These are phyloP conservation scores for Danaus melanippus DNA, from an alignment of 1,140 invertebrate species.

Conservation along the genomic window DNA sequence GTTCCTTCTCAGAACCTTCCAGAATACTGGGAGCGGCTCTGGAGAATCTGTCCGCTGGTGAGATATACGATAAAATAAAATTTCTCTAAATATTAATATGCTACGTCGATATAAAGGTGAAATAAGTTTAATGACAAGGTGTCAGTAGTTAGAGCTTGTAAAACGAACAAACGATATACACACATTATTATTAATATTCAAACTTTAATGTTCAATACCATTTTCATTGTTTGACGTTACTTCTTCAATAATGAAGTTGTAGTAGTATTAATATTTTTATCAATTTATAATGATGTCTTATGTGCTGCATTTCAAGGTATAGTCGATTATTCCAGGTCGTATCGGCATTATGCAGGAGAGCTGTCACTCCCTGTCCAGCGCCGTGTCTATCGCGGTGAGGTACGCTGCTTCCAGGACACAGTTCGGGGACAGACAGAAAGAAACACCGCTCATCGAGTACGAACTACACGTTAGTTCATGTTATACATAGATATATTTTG, in stretches of 20 bases:
- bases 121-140: no score
- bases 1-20: conserved; percentile 82
- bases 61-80: not conserved
- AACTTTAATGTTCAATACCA: no score
- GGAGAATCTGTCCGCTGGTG: conserved; percentile 88
- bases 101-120: no score
- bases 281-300: no score
- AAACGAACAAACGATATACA: not conserved
- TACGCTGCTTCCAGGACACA: conserved; percentile 93
- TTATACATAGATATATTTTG: no score
- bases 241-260: no score
- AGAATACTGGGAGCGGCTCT: conserved; percentile 86
- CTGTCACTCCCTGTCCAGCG: conserved; percentile 79
- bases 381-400: conserved; percentile 87
- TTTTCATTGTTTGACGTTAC: no score
- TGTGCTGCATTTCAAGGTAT: not conserved
- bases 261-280: no score
- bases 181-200: no score
- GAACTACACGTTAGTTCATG: conserved; percentile 80
- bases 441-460: conserved; percentile 92
- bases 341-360: conserved; percentile 76
- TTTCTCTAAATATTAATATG: no score
- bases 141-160: no score
- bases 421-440: conserved; percentile 83
- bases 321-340: conserved; percentile 36